Evolutionary conservation across 2,113 vertebrate genomes (phyloP).

Genomic region (Hemichromis elongatus): DNA sequence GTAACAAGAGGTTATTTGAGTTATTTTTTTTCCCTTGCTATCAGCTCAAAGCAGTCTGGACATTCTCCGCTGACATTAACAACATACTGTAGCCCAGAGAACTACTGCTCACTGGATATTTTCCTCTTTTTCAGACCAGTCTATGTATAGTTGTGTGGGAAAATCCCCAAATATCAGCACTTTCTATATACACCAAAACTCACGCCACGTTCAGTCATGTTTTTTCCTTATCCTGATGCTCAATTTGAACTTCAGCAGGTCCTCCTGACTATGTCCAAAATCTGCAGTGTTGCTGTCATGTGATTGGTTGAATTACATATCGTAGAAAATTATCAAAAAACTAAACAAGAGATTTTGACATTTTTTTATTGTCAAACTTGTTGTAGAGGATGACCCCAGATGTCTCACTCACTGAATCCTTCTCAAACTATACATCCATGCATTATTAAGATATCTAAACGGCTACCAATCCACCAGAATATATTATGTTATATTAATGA

Average conservation of each 20-base stretch:
- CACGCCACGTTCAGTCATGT: background rate
- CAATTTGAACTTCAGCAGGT: background rate
- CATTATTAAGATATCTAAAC: background rate
- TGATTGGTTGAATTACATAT: background rate
- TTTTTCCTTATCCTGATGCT: background rate
- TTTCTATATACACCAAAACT: background rate
- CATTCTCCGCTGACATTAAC: too few relatives aligned
- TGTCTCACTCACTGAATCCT: background rate
- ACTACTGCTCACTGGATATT: background rate
- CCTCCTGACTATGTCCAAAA: background rate
- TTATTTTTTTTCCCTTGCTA: fast-evolving
- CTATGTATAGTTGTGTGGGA: background rate
- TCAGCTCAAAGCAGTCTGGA: too few relatives aligned
- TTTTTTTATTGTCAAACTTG: background rate
- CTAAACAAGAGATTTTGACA: background rate
- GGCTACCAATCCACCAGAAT: background rate
- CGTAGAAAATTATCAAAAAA: background rate
- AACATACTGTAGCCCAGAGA: too few relatives aligned
- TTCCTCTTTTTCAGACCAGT: background rate
- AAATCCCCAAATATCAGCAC: background rate
- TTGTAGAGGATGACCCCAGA: background rate
- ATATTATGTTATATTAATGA: background rate
- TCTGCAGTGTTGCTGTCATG: background rate
- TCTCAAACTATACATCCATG: background rate
- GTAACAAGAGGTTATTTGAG: background rate